Evolutionary conservation across 1,140 invertebrate genomes (phyloP).

Genomic region (Papilio xuthus): DNA sequence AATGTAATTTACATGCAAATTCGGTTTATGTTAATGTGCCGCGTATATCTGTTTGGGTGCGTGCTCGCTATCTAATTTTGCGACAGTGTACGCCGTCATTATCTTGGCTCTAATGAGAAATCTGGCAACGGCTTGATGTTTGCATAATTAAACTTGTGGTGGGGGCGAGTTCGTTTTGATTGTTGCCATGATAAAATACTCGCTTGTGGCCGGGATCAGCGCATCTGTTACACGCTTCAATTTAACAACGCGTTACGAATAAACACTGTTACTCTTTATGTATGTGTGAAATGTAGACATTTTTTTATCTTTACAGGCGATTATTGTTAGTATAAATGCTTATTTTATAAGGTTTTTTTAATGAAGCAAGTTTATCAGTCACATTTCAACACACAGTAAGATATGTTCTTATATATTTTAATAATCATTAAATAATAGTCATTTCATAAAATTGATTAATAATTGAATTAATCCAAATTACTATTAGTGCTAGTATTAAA

Average conservation of each 20-base stretch:
- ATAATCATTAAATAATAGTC: no score
- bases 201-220: slow-evolving; percentile 46
- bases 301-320: not conserved
- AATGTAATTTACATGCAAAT: slow-evolving; percentile 84
- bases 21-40: slow-evolving; percentile 83
- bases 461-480: no score
- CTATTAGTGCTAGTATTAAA: no score
- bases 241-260: slow-evolving; percentile 32
- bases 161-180: slow-evolving; percentile 74
- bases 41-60: slow-evolving; percentile 81
- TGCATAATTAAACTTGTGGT: slow-evolving; percentile 80
- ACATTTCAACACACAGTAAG: not conserved
- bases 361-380: not conserved
- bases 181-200: slow-evolving; percentile 75
- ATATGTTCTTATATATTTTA: not conserved
- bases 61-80: slow-evolving; percentile 81
- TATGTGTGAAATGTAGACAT: slow-evolving; percentile 17
- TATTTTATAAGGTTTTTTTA: not conserved
- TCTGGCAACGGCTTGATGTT: slow-evolving; percentile 80
- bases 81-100: slow-evolving; percentile 80
- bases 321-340: not conserved
- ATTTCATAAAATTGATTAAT: no score
- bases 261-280: not conserved
- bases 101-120: slow-evolving; percentile 81
- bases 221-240: slow-evolving; percentile 50